A percentile compares a stretch with the other conserved stretches of the same genome.
Conservation (phyloP, 2,797 vertebrate species). For the Lithobates sylvaticus region DNA sequence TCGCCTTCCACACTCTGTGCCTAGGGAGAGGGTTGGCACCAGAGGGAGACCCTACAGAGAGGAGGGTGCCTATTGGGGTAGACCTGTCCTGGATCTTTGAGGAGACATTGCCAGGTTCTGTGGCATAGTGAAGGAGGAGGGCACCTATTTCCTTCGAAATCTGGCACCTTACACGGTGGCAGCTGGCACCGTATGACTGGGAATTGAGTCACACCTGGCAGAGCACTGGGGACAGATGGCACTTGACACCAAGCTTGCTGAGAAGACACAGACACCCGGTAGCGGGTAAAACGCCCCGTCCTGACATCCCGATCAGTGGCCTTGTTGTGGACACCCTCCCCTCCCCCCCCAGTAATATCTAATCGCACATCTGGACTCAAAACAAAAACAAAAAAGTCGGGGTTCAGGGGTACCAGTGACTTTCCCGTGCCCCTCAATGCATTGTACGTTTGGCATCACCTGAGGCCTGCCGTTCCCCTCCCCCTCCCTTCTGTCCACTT, state of each 20-base stretch:
- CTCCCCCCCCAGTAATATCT: too few species aligned
- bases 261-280: neutral
- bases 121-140: too few species aligned
- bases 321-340: neutral
- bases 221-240: too few species aligned
- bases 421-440: constrained; percentile 61
- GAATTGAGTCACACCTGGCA: neutral
- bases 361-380: too few species aligned
- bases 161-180: neutral
- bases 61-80: too few species aligned
- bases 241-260: too few species aligned
- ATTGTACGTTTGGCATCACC: constrained; percentile 51
- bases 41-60: neutral
- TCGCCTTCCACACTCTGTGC: too few species aligned
- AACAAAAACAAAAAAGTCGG: too few species aligned
- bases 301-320: neutral
- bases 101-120: neutral
- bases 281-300: neutral
- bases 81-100: neutral
- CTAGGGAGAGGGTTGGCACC: neutral
- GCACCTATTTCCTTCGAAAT: too few species aligned
- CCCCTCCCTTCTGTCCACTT: neutral
- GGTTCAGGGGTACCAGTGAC: neutral
- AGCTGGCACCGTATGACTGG: neutral
- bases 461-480: constrained; percentile 60